Evolutionary conservation across 2,888 invertebrate species (phyloP).

Genomic region (Xylota segnis): DNA sequence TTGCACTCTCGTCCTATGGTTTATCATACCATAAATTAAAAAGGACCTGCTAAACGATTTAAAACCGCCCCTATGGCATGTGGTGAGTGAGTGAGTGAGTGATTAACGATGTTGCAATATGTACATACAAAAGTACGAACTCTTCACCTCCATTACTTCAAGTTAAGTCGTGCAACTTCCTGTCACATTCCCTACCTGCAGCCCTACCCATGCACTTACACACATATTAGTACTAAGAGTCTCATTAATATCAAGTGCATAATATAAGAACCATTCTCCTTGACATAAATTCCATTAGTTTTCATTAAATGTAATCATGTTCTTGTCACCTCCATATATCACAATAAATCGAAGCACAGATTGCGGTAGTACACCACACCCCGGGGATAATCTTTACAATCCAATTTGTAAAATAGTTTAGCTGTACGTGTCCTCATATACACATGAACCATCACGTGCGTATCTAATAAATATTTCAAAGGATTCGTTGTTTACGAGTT

Average conservation of each 20-base stretch:
- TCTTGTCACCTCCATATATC: conserved; percentile 41
- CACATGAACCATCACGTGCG: conserved; percentile 59
- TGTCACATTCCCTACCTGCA: neutral
- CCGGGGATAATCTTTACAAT: conserved; percentile 57
- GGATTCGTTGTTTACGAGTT: conserved; percentile 54
- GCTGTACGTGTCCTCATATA: conserved; percentile 50
- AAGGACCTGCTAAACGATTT: too few relatives aligned
- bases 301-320: conserved; percentile 36
- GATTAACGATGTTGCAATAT: too few relatives aligned
- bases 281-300: conserved; percentile 9
- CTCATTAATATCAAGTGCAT: conserved; percentile 12
- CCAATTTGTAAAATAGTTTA: conserved; percentile 68
- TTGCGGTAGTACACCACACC: conserved; percentile 34
- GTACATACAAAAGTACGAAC: too few relatives aligned
- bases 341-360: conserved; percentile 43
- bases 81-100: too few relatives aligned
- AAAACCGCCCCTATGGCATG: too few relatives aligned
- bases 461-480: conserved; percentile 67
- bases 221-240: neutral
- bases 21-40: too few relatives aligned
- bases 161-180: too few relatives aligned
- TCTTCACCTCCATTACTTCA: too few relatives aligned
- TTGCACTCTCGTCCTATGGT: too few relatives aligned
- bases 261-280: neutral
- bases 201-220: neutral